Evolutionary conservation across 2,113 vertebrate species (phyloP).

Genomic region (Stigmatopora argus): DNA sequence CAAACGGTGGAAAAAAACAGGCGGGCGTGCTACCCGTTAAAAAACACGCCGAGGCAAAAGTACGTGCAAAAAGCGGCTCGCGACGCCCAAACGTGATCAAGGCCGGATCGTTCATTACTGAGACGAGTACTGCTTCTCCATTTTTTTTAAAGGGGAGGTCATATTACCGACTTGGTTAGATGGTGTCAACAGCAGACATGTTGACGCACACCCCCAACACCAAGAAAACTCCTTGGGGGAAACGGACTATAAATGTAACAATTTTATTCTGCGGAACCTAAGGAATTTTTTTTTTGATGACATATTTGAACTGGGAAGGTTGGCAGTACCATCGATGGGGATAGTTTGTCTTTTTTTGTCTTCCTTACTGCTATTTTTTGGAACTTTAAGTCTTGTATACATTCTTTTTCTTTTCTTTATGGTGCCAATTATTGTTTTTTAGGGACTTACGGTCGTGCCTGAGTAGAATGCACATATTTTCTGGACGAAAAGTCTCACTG

Average conservation of each 20-base stretch:
- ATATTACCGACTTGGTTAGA: constrained; percentile 96
- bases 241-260: constrained; percentile 6
- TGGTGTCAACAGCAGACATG: constrained; percentile 88
- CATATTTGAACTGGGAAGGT: not conserved
- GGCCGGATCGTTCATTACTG: constrained; percentile 93
- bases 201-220: constrained; percentile 72
- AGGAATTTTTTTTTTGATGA: not conserved
- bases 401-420: no score
- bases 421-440: no score
- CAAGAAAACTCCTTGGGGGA: constrained; percentile 76
- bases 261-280: no score
- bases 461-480: no score
- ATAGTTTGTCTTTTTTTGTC: no score
- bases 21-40: no score
- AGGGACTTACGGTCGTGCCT: no score
- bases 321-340: no score
- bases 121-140: constrained; percentile 80
- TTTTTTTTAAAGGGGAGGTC: constrained; percentile 82
- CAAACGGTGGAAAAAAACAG: constrained; percentile 63
- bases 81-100: constrained; percentile 91
- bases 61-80: constrained; percentile 91
- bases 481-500: no score
- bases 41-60: constrained; percentile 49
- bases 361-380: no score
- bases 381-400: no score